phyloP scores from a whole-genome alignment of 2,888 invertebrate genomes.

The Eustalomyia histrio region DNA sequence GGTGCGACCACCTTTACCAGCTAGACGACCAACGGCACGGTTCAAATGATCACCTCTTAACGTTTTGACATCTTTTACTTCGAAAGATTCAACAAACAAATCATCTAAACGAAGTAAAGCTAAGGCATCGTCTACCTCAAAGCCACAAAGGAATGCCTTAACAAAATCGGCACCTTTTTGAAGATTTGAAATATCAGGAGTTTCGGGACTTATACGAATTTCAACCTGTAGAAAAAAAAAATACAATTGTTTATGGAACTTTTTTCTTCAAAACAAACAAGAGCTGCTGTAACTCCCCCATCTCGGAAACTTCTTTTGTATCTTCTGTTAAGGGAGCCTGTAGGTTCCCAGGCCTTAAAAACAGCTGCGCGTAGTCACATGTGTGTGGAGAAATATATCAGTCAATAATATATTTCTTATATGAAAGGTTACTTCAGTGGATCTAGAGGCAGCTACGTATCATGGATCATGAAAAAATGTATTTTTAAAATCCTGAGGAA shows the following conservation, averaged over 20 bases:
- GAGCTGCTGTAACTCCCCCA: too few relatives aligned
- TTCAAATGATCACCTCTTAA: conserved; percentile 97
- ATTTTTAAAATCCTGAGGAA: too few relatives aligned
- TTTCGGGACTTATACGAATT: conserved; percentile 79
- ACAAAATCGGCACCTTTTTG: conserved; percentile 99
- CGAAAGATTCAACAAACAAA: conserved; percentile 97
- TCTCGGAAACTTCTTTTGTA: too few relatives aligned
- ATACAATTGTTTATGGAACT: not conserved
- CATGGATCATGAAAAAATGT: too few relatives aligned
- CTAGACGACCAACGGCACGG: conserved; percentile 95
- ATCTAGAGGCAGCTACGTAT: too few relatives aligned
- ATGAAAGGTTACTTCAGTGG: too few relatives aligned
- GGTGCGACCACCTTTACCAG: conserved; percentile 97
- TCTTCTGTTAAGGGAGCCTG: too few relatives aligned
- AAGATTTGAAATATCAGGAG: conserved; percentile 90
- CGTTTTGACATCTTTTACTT: conserved; percentile 97
- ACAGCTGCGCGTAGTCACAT: too few relatives aligned
- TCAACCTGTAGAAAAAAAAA: conserved; percentile 72
- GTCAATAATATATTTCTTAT: too few relatives aligned
- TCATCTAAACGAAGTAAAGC: conserved; percentile 97
- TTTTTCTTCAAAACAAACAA: too few relatives aligned
- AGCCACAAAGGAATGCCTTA: conserved; percentile 96
- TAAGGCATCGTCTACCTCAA: conserved; percentile 97
- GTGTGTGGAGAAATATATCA: too few relatives aligned
- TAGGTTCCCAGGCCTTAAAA: too few relatives aligned